Conservation (phyloP, 2,113 vertebrate species). For the Triplophysa tibetana region DNA sequence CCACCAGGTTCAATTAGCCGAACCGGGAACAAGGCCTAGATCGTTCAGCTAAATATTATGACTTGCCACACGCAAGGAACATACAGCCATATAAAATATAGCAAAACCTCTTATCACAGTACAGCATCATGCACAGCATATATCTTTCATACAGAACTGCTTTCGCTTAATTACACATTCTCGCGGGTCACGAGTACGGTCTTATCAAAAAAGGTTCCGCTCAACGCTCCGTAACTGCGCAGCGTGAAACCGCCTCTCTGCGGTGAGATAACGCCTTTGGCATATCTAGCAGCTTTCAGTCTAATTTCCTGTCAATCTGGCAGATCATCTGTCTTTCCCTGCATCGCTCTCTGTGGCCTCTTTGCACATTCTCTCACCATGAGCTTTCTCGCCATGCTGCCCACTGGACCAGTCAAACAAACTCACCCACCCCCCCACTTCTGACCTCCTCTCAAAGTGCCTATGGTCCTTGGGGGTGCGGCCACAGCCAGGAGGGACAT, state of each 20-base stretch:
- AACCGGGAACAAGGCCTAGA: slow-evolving; percentile 23
- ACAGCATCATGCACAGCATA: background rate
- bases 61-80: background rate
- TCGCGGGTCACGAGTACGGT: slow-evolving; percentile 19
- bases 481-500: slow-evolving; percentile 48
- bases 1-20: slow-evolving; percentile 37
- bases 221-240: background rate
- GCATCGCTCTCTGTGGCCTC: slow-evolving; percentile 21
- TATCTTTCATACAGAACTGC: background rate
- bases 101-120: background rate
- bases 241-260: slow-evolving; percentile 19
- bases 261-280: slow-evolving; percentile 25
- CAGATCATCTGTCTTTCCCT: slow-evolving; percentile 48
- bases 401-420: slow-evolving; percentile 18
- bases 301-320: slow-evolving; percentile 48
- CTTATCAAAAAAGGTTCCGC: slow-evolving; percentile 33
- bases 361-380: slow-evolving; percentile 25
- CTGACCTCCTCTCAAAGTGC: slow-evolving; percentile 45
- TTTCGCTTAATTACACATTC: slow-evolving; percentile 23
- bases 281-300: slow-evolving; percentile 41
- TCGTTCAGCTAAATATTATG: slow-evolving; percentile 11
- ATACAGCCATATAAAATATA: background rate
- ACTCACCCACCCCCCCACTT: slow-evolving; percentile 25
- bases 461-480: slow-evolving; percentile 51
- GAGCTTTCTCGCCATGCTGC: slow-evolving; percentile 21